Conservation (phyloP, 2,797 vertebrate genomes). For the Xenops minutus region DNA sequence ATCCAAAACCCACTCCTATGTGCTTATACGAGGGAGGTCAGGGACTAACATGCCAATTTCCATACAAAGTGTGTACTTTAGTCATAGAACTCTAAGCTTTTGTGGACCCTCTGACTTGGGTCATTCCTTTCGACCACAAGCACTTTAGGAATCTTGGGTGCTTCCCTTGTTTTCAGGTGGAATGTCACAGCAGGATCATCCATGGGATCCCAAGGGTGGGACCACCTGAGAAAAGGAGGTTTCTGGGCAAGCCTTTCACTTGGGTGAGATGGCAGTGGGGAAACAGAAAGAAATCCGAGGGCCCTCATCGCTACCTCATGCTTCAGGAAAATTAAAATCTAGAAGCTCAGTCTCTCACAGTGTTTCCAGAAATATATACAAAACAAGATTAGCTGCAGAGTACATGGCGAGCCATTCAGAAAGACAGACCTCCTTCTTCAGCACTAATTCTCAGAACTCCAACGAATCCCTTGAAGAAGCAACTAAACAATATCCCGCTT, state of each 20-base stretch:
- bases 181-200: not conserved
- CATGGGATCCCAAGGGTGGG: not conserved
- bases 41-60: not conserved
- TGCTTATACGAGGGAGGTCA: not conserved
- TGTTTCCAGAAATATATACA: not conserved
- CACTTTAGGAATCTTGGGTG: not conserved
- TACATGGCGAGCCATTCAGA: not conserved
- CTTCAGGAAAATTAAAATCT: not conserved
- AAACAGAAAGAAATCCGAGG: not conserved
- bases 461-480: not conserved
- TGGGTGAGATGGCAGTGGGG: not conserved
- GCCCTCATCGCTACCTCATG: accelerated
- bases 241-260: not conserved
- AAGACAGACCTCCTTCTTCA: not conserved
- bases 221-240: not conserved
- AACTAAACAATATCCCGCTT: not conserved
- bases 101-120: not conserved
- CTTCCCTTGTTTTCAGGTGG: not conserved
- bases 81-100: not conserved
- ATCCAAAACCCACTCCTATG: not conserved
- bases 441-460: not conserved
- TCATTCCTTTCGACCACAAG: not conserved
- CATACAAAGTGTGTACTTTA: not conserved
- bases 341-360: not conserved
- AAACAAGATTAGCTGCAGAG: not conserved